Base-by-base conservation (phyloP, 2,797 vertebrate genomes). In the Diceros bicornis region DNA sequence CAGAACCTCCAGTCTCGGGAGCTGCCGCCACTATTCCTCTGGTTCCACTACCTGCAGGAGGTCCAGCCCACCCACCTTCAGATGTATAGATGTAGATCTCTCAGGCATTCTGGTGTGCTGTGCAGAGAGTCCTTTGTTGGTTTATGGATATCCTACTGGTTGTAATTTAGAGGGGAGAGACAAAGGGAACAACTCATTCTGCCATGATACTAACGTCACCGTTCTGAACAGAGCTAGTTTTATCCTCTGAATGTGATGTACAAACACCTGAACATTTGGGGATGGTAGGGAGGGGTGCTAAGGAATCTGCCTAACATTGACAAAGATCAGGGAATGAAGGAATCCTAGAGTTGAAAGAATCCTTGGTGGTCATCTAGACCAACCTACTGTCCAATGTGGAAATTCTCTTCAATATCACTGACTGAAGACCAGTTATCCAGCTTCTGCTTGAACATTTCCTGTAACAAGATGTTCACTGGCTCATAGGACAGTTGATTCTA, bases 381-480 rank as follows among this genome's bases (percentile, higher is more conserved):
- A 32, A 82, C 6, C 44, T 34, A 68, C 41, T 11, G 1, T 74
- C 47, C 57, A 21, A 4, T n/a, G 41, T 96, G 50, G 88, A 74
- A 66, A 72, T 55, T 59, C 32, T 59, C 61, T 34, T 78, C 27
- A 50, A 3, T 21, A 17, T 78, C 7, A 9, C 34, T 41, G 27
- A 66, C 29, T 12, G 23, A 71, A 62, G 55, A 44, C 84, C 55
- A 93, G 47, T 83, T 64, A 41, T 52, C 50, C 41, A 72, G 32
- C 59, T 91, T 74, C 71, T 96, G 59, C 44, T 32, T 74, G 64
- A 91, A 74, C 25, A 44, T 83, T 88, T 91, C 69, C 37, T 86
- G 12, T 20, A 44, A 83, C 64, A 79, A 78, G 83, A 44, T 50
- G 66, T 91, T 93, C 82, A 78, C 91, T 79, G 71, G 91, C 57